These are phyloP conservation scores for Turritopsis dohrnii DNA, from an alignment of 30 jellyfish, hydroid and myxozoan genomes.

Conservation along the genomic window DNA sequence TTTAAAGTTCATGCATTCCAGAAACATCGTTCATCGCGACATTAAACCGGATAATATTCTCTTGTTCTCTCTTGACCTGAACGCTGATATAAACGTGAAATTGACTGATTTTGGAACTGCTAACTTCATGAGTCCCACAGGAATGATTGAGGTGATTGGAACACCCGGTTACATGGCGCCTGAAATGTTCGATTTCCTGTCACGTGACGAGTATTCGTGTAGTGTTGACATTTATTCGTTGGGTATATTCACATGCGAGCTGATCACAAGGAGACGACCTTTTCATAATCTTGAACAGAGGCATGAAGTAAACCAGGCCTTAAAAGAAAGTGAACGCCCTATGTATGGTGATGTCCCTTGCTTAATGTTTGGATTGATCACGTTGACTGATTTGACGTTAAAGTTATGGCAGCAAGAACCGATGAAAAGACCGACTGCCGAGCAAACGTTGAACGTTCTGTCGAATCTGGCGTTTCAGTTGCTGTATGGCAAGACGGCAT, in stretches of 20 bases:
- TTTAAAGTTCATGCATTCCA: conserved; percentile 53
- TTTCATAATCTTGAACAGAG: conserved; percentile 44
- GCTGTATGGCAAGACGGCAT: conserved; percentile 47
- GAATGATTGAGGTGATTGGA: conserved; percentile 42
- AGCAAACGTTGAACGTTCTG: conserved; percentile 39
- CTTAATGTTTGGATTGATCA: conserved; percentile 42
- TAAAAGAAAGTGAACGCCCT: conserved; percentile 79
- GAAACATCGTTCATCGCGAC: conserved; percentile 84
- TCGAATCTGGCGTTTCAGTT: conserved; percentile 51
- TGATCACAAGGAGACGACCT: conserved; percentile 71
- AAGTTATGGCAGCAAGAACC: conserved; percentile 72
- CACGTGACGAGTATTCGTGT: conserved; percentile 68
- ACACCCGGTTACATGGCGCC: conserved; percentile 91
- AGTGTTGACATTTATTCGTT: conserved; percentile 83
- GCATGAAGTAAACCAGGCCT: conserved; percentile 33
- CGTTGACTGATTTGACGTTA: conserved; percentile 66
- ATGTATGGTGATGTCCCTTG: conserved; percentile 35
- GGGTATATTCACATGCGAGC: conserved; percentile 75
- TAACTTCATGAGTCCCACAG: conserved; percentile 72
- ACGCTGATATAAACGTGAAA: conserved; percentile 58
- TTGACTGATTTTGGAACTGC: conserved; percentile 96
- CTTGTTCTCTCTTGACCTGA: conserved; percentile 52
- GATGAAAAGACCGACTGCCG: conserved; percentile 59
- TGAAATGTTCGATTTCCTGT: conserved; percentile 54
- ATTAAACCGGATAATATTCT: conserved; percentile 76